A percentile compares a stretch with the other conserved stretches of the same genome.
Evolutionary conservation across 2,797 vertebrate species (phyloP).

Genomic region (Coendou prehensilis): DNA sequence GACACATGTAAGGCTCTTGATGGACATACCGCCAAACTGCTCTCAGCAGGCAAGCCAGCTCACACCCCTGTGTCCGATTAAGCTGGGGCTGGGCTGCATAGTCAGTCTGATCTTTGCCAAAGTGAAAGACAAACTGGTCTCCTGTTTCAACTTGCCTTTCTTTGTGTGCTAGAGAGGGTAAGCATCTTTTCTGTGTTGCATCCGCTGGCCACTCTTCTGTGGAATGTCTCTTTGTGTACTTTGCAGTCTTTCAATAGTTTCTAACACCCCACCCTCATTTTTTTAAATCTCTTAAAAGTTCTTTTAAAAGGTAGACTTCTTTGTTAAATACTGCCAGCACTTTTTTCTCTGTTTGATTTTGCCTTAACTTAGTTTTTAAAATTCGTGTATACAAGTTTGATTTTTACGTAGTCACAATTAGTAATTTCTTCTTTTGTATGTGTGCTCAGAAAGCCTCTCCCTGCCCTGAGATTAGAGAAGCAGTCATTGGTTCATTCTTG

Average conservation of each 20-base stretch:
- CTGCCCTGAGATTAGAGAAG: slow-evolving; percentile 19
- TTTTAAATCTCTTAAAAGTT: slow-evolving; percentile 48
- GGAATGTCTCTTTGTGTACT: not conserved
- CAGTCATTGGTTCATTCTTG: not conserved
- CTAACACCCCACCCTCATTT: not conserved
- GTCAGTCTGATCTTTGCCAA: not conserved
- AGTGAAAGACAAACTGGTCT: not conserved
- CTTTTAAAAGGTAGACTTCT: not conserved
- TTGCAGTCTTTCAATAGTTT: not conserved
- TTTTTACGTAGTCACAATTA: not conserved
- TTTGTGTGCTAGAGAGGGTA: not conserved
- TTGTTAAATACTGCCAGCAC: not conserved
- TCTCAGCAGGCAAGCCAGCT: not conserved
- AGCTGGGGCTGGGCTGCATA: not conserved
- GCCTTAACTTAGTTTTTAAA: not conserved
- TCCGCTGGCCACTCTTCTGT: not conserved
- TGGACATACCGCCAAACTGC: slow-evolving; percentile 38
- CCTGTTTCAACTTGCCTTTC: not conserved
- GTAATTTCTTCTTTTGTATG: slow-evolving; percentile 12
- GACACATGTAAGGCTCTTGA: slow-evolving; percentile 10
- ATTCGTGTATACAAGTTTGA: not conserved
- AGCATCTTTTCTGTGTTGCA: not conserved
- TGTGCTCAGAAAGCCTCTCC: slow-evolving; percentile 48
- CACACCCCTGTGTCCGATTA: not conserved
- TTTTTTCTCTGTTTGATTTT: slow-evolving; percentile 16